Evolutionary conservation across 2,113 vertebrate genomes (phyloP).

Genomic region (Clinocottus analis): DNA sequence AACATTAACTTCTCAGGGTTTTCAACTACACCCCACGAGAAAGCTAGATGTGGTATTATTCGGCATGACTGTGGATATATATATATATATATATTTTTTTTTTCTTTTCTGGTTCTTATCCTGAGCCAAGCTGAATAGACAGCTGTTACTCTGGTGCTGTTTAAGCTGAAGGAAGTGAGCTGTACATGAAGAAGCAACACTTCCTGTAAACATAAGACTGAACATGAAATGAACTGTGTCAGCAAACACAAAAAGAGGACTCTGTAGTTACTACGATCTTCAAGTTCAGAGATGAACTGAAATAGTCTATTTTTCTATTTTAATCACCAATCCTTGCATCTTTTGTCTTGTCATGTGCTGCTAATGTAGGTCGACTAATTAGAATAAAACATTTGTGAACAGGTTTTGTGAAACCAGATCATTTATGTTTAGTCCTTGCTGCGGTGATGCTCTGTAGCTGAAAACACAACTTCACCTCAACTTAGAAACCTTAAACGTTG

Average conservation of each 20-base stretch:
- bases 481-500: not conserved
- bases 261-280: not conserved
- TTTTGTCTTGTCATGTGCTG: not conserved
- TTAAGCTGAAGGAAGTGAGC: slow-evolving; percentile 55
- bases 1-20: slow-evolving; percentile 31
- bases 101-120: not conserved
- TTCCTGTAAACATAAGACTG: slow-evolving; percentile 58
- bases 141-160: slow-evolving; percentile 35
- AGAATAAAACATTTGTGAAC: not conserved
- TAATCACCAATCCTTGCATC: not conserved
- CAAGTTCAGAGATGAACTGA: not conserved
- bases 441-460: not conserved
- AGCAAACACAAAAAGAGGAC: slow-evolving; percentile 4
- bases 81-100: not conserved
- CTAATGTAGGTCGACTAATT: not conserved
- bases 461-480: not conserved
- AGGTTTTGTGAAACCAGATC: not conserved
- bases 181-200: slow-evolving; percentile 26
- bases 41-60: not conserved
- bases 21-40: not conserved
- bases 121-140: not conserved
- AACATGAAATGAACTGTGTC: slow-evolving; percentile 24
- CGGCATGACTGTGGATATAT: not conserved
- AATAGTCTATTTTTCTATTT: not conserved
- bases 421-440: not conserved